Evolutionary conservation across 2,797 vertebrate genomes (phyloP).

Genomic region (Poecilia gillii): DNA sequence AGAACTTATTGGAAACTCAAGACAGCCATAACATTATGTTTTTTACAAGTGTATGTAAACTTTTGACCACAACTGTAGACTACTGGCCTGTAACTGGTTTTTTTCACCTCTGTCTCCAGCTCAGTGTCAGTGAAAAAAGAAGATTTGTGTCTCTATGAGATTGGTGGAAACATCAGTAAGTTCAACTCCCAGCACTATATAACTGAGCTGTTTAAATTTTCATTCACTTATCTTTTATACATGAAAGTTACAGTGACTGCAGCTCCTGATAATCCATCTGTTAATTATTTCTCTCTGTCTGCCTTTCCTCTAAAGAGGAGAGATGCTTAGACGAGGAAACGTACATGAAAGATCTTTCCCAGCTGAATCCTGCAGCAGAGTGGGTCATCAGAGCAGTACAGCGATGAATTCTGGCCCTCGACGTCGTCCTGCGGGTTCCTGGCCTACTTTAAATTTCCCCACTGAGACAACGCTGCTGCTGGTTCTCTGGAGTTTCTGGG

Average conservation of each 20-base stretch:
- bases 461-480: constrained; percentile 3
- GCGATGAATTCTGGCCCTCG: constrained; percentile 57
- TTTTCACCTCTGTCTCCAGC: constrained; percentile 44
- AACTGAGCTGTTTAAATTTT: background rate
- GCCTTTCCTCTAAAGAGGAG: constrained; percentile 80
- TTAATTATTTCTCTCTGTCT: constrained; percentile 17
- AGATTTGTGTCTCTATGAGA: constrained; percentile 90
- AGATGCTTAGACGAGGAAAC: constrained; percentile 91
- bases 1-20: too few species aligned
- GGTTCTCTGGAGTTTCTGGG: constrained; percentile 17
- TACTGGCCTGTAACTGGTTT: background rate
- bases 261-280: background rate
- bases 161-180: constrained; percentile 95
- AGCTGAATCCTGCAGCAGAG: constrained; percentile 94
- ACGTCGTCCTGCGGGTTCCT: background rate
- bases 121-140: constrained; percentile 79
- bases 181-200: constrained; percentile 3
- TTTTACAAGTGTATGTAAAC: too few species aligned
- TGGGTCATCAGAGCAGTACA: constrained; percentile 92
- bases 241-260: background rate
- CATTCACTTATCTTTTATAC: background rate
- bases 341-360: constrained; percentile 93
- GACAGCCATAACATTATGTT: too few species aligned
- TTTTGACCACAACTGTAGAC: too few species aligned
- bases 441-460: constrained; percentile 8